Conservation (phyloP, 2,797 vertebrate genomes). For the Gadopsis bispinosus region DNA sequence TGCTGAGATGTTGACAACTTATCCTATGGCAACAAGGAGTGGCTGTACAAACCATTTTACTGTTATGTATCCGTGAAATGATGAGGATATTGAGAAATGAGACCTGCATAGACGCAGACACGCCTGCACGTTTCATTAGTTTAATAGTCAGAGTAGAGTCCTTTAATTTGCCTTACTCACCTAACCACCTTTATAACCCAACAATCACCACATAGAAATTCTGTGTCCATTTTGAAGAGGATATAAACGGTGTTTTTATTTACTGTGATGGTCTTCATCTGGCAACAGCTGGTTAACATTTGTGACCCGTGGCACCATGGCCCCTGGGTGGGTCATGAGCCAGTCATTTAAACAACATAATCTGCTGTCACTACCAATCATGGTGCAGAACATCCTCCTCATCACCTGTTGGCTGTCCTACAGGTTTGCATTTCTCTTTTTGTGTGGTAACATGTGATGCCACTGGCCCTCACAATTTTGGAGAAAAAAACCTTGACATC, state of each 20-base stretch:
- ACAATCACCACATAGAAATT: not conserved
- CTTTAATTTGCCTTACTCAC: conserved; percentile 2
- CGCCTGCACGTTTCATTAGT: not conserved
- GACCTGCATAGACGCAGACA: conserved; percentile 3
- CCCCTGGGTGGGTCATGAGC: not conserved
- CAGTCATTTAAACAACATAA: conserved; percentile 10
- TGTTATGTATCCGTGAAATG: conserved; percentile 21
- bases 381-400: not conserved
- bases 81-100: not conserved
- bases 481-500: not conserved
- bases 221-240: not conserved
- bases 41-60: conserved; percentile 35
- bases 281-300: conserved; percentile 20
- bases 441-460: not conserved
- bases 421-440: not conserved
- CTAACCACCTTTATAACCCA: not conserved
- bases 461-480: not conserved
- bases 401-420: not conserved
- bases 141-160: conserved; percentile 1
- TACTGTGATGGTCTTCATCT: conserved; percentile 4
- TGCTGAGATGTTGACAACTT: conserved; percentile 31
- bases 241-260: not conserved
- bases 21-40: conserved; percentile 44
- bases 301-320: not conserved
- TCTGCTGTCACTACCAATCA: conserved; percentile 16